Conservation (phyloP, 2,113 vertebrate species). For the Phalacrocorax brasilianus region DNA sequence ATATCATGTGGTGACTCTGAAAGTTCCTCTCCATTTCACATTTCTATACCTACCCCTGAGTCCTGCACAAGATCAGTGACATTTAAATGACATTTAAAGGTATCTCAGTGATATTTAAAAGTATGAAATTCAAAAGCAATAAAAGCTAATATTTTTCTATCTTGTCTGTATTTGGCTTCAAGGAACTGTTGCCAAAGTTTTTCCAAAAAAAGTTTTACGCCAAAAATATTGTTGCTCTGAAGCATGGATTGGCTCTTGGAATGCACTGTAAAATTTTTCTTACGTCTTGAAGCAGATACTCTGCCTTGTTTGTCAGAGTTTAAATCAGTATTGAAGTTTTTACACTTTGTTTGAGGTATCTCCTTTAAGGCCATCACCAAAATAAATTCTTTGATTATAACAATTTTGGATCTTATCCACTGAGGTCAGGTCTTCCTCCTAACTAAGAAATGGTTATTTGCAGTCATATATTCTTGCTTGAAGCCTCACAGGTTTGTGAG, state of each 20-base stretch:
- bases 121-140: neutral
- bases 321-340: neutral
- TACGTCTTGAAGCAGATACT: neutral
- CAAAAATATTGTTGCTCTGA: neutral
- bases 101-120: neutral
- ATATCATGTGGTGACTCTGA: neutral
- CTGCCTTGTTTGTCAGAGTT: neutral
- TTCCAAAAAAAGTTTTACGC: neutral
- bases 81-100: slow-evolving; percentile 14
- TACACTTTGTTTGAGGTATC: neutral
- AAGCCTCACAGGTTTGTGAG: neutral
- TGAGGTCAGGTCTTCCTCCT: neutral
- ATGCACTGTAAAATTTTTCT: neutral
- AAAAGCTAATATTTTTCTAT: neutral
- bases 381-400: neutral
- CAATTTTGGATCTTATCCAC: neutral
- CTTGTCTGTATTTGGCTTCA: neutral
- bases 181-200: neutral
- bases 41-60: neutral
- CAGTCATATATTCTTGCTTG: neutral
- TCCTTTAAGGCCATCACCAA: neutral
- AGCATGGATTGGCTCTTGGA: neutral
- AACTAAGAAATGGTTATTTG: neutral
- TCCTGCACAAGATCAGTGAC: neutral
- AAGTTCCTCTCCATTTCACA: neutral